Base-by-base conservation (phyloP, 2,888 invertebrate genomes). In the Napeogenes inachia region DNA sequence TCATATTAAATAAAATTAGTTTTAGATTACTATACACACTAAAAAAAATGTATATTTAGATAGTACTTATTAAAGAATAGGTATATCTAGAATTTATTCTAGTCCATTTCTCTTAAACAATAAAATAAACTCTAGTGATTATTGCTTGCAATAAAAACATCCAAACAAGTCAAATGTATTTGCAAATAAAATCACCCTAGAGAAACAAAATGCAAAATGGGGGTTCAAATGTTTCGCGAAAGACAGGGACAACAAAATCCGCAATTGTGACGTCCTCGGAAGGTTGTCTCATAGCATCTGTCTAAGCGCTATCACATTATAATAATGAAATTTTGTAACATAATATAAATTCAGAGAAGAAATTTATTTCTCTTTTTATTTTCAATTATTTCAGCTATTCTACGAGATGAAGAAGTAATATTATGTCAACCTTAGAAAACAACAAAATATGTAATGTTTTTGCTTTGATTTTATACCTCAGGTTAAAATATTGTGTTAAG, bases 261-360 rank as follows among this genome's bases (percentile, higher is more conserved):
- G 61, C 66, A 62, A 68, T 68, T 66, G 61, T 69, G 68, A 69
- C 68, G 69, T 62, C 64, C 62, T 63, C 64, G 66, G 68, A 62
- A 67, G 62, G 65, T 64, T 66, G 65, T 64, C 60, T 66, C 59
- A 60, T 57, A 56, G 60, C 66, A 63, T 65, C 64, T 66, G 64
- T 63, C 64, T 64, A 64, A 70, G 56, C 62, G 69, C 59, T 65
- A 65, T 63, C 60, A 65, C 65, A 66, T 66, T 68, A 68, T 67
- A 63, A 68, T 66, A 69, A 69, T 68, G 63, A 66, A 69, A 66
- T 68, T 69, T 62, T 62, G 61, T 58, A 61, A 60, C 60, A 62
- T 56, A 62, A 67, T 69, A 56, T 64, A 66, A 67, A 65, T 67
- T 61, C 59, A 63, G 59, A 13, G 56, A 35, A 47, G 58, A 59